Evolutionary conservation across 2,113 vertebrate species (phyloP).

Genomic region (Echinops telfairi): DNA sequence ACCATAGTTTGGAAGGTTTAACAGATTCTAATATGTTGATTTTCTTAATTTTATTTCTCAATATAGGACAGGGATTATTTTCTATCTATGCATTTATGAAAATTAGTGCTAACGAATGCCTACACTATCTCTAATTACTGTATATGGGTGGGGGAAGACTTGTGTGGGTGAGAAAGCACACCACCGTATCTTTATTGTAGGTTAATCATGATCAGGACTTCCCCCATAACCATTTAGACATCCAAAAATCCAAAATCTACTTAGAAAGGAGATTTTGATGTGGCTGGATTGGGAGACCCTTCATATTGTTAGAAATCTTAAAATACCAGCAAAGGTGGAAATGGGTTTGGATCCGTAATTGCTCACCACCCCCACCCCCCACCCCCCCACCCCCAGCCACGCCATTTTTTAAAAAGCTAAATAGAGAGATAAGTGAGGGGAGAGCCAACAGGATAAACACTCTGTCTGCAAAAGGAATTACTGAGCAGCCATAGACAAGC

Average conservation of each 20-base stretch:
- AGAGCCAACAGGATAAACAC: slow-evolving; percentile 48
- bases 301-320: slow-evolving; percentile 12
- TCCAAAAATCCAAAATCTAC: not conserved
- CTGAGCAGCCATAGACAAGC: slow-evolving; percentile 51
- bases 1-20: not conserved
- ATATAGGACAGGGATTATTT: not conserved
- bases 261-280: not conserved
- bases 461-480: slow-evolving; percentile 77
- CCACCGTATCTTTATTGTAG: not conserved
- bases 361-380: too few relatives aligned
- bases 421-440: not conserved
- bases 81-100: not conserved
- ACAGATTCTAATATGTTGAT: not conserved
- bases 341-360: slow-evolving; percentile 10
- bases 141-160: not conserved
- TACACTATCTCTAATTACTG: not conserved
- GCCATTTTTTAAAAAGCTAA: not conserved
- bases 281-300: too few relatives aligned
- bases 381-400: too few relatives aligned
- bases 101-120: not conserved
- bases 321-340: not conserved
- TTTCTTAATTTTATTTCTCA: not conserved
- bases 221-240: not conserved
- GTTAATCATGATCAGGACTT: not conserved
- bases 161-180: not conserved